phyloP scores from a whole-genome alignment of 2,113 vertebrate species.

The Balaeniceps rex region DNA sequence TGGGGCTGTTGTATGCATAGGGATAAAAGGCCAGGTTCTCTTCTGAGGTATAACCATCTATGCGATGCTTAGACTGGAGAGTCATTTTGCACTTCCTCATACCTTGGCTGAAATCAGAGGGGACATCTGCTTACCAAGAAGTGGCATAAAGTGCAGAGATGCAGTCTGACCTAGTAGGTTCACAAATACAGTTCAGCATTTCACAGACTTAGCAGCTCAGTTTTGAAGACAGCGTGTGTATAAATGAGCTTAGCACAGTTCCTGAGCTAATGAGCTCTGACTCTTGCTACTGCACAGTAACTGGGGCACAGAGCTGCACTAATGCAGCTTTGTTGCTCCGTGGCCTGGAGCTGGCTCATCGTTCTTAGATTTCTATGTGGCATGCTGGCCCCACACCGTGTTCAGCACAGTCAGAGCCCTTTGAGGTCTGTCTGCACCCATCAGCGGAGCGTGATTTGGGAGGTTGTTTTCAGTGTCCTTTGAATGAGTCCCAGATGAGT shows the following conservation, averaged over 20 bases:
- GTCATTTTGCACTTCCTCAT: background rate
- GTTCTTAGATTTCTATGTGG: fast-evolving
- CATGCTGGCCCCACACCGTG: background rate
- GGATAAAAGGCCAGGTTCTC: background rate
- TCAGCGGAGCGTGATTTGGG: background rate
- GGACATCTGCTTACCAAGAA: background rate
- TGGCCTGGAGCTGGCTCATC: background rate
- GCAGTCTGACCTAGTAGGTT: background rate
- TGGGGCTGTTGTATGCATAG: background rate
- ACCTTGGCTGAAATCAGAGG: background rate
- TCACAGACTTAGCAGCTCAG: background rate
- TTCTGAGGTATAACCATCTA: background rate
- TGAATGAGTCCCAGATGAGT: background rate
- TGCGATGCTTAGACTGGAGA: background rate
- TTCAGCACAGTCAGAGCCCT: background rate
- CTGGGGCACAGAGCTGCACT: slow-evolving; percentile 18
- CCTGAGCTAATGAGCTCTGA: slow-evolving; percentile 41
- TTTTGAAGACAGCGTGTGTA: background rate
- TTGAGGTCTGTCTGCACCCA: background rate
- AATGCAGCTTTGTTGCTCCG: background rate
- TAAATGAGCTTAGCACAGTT: slow-evolving; percentile 42
- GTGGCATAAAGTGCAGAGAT: background rate
- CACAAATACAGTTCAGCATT: background rate
- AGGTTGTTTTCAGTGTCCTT: background rate
- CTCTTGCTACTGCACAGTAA: background rate